A percentile compares a stretch with the other conserved stretches of the same genome.
These are phyloP conservation scores for Lymantria monacha DNA, from an alignment of 2,888 invertebrate species.

Conservation along the genomic window DNA sequence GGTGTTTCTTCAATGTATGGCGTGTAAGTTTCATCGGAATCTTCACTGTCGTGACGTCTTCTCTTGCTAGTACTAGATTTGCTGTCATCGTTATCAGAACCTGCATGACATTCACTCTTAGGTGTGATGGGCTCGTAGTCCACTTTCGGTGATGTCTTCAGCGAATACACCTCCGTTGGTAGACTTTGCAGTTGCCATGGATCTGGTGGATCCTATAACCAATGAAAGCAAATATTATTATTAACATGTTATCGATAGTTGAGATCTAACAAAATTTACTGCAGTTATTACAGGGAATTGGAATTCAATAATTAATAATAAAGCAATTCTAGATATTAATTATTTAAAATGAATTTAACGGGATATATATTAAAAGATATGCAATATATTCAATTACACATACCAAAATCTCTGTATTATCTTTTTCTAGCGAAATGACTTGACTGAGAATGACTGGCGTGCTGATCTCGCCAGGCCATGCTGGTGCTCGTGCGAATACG, in stretches of 20 bases:
- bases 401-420: conserved; percentile 56
- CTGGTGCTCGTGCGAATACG: conserved; percentile 48
- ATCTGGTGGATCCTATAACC: conserved; percentile 44
- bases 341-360: background rate
- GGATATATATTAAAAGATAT: background rate
- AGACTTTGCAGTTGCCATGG: conserved; percentile 40
- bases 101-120: conserved; percentile 67
- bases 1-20: conserved; percentile 58
- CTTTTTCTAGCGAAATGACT: conserved; percentile 73
- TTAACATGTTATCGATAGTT: background rate
- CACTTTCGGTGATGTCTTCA: conserved; percentile 45
- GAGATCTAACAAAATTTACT: background rate
- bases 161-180: conserved; percentile 32
- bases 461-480: conserved; percentile 57
- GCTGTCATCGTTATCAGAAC: conserved; percentile 64
- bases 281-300: background rate
- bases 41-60: conserved; percentile 61
- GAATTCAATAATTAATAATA: background rate
- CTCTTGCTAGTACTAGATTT: conserved; percentile 47
- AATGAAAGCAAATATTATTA: conserved; percentile 12
- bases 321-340: background rate
- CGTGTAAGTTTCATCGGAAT: conserved; percentile 71
- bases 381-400: conserved; percentile 19
- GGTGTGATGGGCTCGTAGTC: conserved; percentile 69
- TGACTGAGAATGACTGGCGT: conserved; percentile 73